Evolutionary conservation across 2,888 invertebrate genomes (phyloP), one percentile per base, ranked within the genome.

Genomic region (Mesopsocus fuscifrons): DNA sequence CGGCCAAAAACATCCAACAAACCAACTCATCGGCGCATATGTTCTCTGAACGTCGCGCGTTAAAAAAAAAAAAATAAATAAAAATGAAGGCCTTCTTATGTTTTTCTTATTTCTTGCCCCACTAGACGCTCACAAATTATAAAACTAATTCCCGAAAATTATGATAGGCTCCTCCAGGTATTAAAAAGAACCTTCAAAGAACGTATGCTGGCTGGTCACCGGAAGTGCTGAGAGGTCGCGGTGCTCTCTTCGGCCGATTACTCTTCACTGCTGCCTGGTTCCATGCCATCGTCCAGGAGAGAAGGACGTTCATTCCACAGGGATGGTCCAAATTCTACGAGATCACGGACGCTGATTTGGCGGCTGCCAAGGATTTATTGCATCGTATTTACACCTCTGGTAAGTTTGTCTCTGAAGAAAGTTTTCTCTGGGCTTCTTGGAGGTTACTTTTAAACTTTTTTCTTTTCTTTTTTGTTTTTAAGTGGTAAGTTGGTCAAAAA

Each of bases 251-350:
- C 45, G 54, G 59, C 1, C 67, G 69, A 52, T 63, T 71, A 1
- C 57, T 81, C 44, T 75, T 95, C 52, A 75, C 82, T 4, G 63
- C 94, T 13, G 78, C 91, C 48, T 81, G 84, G 70, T 67, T 87
- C 44, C 92, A 95, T 59, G 89, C 95, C 1, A 67, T 94, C 11
- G 68, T 91, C 42, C 83, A 84, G 58, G 97, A 98, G 61, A 69
- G 98, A 32, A 69, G 95, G 45, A 83, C 79, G 42, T 97, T 79
- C 59, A 83, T 92, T 51, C 92, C 92, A 1, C 85, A 88, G 67
- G 83, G 88, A 1, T 91, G 89, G 89, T 79, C 80, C 1, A 83
- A 80, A 56, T 74, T 74, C 56, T 91, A 92, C 60, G 88, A 91
- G 55, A 91, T 91, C 61, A 80, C 77, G 42, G 76, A 79, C 52